Conservation (phyloP, 2,888 invertebrate genomes). For the Athalia rosae region DNA sequence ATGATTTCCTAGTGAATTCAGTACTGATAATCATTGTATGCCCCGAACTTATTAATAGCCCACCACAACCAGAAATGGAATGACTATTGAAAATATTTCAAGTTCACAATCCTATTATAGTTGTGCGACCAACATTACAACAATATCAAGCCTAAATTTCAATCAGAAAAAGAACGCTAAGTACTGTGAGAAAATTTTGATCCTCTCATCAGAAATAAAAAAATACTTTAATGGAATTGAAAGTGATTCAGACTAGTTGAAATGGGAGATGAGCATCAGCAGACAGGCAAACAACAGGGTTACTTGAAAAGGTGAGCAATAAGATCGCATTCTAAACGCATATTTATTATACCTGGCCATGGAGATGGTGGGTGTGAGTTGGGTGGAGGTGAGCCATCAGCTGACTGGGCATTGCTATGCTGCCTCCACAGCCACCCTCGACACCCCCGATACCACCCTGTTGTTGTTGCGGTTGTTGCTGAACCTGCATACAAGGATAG, state of each 20-base stretch:
- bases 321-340: slow-evolving; percentile 25
- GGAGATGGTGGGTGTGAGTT: slow-evolving; percentile 64
- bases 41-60: too few species aligned
- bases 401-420: slow-evolving; percentile 75
- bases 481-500: slow-evolving; percentile 62
- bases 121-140: too few species aligned
- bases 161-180: too few species aligned
- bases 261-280: neutral
- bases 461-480: slow-evolving; percentile 63
- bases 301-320: slow-evolving; percentile 21
- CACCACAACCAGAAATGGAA: too few species aligned
- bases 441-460: slow-evolving; percentile 56
- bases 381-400: slow-evolving; percentile 79
- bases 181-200: too few species aligned
- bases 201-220: neutral
- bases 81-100: too few species aligned
- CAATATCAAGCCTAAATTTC: neutral
- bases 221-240: slow-evolving; percentile 3
- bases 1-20: too few species aligned
- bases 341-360: slow-evolving; percentile 62
- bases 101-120: too few species aligned
- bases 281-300: slow-evolving; percentile 33
- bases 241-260: neutral
- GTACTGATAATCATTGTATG: too few species aligned
- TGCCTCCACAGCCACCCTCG: slow-evolving; percentile 61